A percentile compares a stretch with the other conserved stretches of the same genome.
Conservation (phyloP, 2,113 vertebrate genomes). For the Toxotes jaculatrix region DNA sequence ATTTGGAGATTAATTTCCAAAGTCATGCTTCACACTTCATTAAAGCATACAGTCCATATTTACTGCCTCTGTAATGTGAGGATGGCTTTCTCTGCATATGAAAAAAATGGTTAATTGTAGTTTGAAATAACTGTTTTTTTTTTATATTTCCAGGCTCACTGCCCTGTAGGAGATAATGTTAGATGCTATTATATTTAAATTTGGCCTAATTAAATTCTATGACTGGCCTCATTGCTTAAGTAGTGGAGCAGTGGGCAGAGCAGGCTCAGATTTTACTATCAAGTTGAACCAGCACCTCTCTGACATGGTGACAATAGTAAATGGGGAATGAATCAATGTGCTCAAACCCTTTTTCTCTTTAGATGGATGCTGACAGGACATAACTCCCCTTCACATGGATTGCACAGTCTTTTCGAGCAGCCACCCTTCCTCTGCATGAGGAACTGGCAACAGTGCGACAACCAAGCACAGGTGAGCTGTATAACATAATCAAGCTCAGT, state of each 20-base stretch:
- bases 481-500: not conserved
- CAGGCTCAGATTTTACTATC: not conserved
- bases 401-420: not conserved
- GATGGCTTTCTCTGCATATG: not conserved
- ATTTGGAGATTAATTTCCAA: not conserved
- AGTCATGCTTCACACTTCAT: slow-evolving; percentile 6
- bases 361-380: not conserved
- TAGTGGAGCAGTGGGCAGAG: not conserved
- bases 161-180: not conserved
- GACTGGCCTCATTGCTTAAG: slow-evolving; percentile 5
- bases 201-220: slow-evolving; percentile 21
- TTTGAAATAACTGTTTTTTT: not conserved
- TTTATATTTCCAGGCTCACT: not conserved
- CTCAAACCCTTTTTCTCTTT: too few species aligned
- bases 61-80: not conserved
- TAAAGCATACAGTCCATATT: not conserved
- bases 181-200: slow-evolving; percentile 9
- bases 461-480: not conserved
- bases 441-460: not conserved
- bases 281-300: not conserved
- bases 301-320: slow-evolving; percentile 1
- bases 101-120: slow-evolving; percentile 18
- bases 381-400: not conserved
- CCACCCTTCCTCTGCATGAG: not conserved
- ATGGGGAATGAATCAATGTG: not conserved